Percentiles rank a stretch among this genome's conserved stretches.
phyloP scores from a whole-genome alignment of 2,888 invertebrate genomes.

The Mythimna pallens region DNA sequence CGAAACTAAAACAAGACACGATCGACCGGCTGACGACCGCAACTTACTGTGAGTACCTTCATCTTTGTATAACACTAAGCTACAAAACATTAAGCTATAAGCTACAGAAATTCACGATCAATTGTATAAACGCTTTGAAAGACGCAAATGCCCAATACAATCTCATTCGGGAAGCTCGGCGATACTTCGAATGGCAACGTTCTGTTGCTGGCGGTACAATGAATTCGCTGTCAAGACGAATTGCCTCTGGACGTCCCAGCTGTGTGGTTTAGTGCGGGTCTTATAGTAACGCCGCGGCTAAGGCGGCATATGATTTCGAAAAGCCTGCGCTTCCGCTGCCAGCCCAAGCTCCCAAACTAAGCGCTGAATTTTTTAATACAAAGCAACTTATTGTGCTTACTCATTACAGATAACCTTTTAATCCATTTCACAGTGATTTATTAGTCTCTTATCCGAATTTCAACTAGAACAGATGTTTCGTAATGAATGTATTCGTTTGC shows the following conservation, averaged over 20 bases:
- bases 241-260: constrained; percentile 14
- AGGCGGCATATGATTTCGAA: constrained; percentile 22
- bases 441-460: neutral
- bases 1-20: constrained; percentile 98
- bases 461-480: neutral
- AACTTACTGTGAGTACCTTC: constrained; percentile 96
- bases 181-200: constrained; percentile 16
- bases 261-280: constrained; percentile 8
- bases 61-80: neutral
- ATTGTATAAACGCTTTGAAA: constrained; percentile 16
- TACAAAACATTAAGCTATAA: constrained; percentile 1
- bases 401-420: constrained; percentile 33
- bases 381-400: neutral
- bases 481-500: constrained; percentile 13
- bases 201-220: constrained; percentile 15
- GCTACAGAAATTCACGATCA: constrained; percentile 17
- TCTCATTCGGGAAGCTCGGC: constrained; percentile 20
- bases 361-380: constrained; percentile 5
- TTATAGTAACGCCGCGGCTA: constrained; percentile 15
- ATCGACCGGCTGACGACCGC: constrained; percentile 97
- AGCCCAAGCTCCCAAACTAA: neutral
- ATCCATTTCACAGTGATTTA: constrained; percentile 6
- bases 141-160: constrained; percentile 7
- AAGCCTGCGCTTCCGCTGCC: neutral
- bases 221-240: constrained; percentile 30